Base-by-base conservation (phyloP, 2,797 vertebrate species). In the Tachyglossus aculeatus region DNA sequence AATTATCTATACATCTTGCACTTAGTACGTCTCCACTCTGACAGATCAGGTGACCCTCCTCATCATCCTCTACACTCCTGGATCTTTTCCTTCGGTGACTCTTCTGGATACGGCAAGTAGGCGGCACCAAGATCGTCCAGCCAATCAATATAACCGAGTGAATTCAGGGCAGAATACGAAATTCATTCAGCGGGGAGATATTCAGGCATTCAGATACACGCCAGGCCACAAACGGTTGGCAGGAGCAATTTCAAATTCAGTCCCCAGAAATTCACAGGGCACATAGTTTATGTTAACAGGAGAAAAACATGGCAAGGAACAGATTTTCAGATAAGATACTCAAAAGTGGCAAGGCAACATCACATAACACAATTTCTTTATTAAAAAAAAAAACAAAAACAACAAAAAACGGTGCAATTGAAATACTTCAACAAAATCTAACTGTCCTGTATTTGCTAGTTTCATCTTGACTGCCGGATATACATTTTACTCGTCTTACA, bases 41-140 rank as follows among this genome's bases (percentile, higher is more conserved):
- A 97, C 95, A 98, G 96, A 96, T 94, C 95, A 98, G 95, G 93
- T 96, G 95, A 96, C 97, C 96, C 95, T 99, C 97, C 95, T 92
- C 97, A 97, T 99, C 97, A 96, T 96, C 95, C 95, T 95, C 95
- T 96, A 96, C 91, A 96, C 95, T 97, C 94, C 94, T 95, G 94
- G 94, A 92, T 95, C 95, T 95, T 95, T 95, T 96, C 93, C 95
- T 94, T 87, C 82, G 50, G 89, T 92, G 95, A 93, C 93, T 96
- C 97, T 96, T 96, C 96, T 95, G 93, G 94, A 95, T 93, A 92
- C 94, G 94, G 93, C 93, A 95, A 92, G 92, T 92, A 92, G 89
- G 92, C 91, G 77, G 90, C 90, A 95, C 88, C 93, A 92, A 92
- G 94, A 96, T 90, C 89, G 87, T 95, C 95, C 89, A 92, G 93